Conservation (phyloP, 92 coral and sea anemone genomes). For the Epizoanthus fatuus region DNA sequence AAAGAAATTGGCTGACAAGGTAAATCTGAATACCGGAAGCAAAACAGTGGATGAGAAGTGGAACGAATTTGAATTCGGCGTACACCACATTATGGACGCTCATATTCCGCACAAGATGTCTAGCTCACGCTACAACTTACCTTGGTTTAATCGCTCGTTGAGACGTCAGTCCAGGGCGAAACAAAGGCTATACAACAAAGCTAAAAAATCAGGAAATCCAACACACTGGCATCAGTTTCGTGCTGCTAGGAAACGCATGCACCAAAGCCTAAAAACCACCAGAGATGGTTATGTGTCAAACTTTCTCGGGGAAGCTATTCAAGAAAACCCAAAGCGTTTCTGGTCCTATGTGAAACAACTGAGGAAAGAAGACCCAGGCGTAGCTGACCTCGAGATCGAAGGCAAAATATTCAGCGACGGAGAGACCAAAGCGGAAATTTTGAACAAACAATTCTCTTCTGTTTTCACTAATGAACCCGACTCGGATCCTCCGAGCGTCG, state of each 20-base stretch:
- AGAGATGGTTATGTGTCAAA: slow-evolving; percentile 42
- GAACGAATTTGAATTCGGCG: slow-evolving; percentile 57
- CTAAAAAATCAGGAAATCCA: slow-evolving; percentile 66
- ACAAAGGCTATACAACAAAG: slow-evolving; percentile 68
- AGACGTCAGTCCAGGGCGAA: slow-evolving; percentile 57
- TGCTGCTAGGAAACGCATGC: slow-evolving; percentile 48
- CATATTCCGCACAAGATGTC: too few relatives aligned
- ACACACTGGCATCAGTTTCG: neutral
- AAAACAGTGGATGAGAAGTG: slow-evolving; percentile 67
- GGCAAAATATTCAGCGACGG: slow-evolving; percentile 61
- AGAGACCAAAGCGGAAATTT: slow-evolving; percentile 40
- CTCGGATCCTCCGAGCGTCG: neutral
- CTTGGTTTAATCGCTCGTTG: neutral
- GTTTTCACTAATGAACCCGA: too few relatives aligned
- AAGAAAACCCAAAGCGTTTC: slow-evolving; percentile 20
- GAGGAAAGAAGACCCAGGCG: slow-evolving; percentile 63
- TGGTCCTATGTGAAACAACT: slow-evolving; percentile 24
- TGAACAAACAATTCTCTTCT: slow-evolving; percentile 10
- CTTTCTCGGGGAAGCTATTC: slow-evolving; percentile 39
- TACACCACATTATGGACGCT: too few relatives aligned
- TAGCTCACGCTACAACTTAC: too few relatives aligned
- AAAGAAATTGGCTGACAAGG: neutral
- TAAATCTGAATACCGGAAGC: neutral
- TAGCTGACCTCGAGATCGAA: slow-evolving; percentile 64
- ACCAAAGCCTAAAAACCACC: slow-evolving; percentile 53